Evolutionary conservation across 2,888 invertebrate species (phyloP), one percentile per base, ranked within the genome.

Genomic region (Plebejus melissa): DNA sequence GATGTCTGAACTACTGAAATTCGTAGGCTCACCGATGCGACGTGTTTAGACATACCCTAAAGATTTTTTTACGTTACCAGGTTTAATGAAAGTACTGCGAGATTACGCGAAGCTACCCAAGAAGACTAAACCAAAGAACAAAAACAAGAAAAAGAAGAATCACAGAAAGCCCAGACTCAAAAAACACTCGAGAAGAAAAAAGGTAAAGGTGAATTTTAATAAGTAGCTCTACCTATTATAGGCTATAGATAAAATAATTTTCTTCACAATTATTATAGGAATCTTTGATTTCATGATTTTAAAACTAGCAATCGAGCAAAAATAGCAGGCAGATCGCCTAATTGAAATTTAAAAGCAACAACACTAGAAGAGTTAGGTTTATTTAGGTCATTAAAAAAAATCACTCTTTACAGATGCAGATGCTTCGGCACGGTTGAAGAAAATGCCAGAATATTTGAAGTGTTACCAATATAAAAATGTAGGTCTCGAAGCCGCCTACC

Each of bases 171-270:
- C 80, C 32, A 82, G 83, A 78, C 80, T 74, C 11, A 82, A 83
- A 76, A 85, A 82, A 75, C 80, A 76, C 9, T 86, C 78, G 2
- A 84, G 82, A 79, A 79, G 82, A 76, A 88, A 86, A 81, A 89
- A 85, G 84, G 83, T 54, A 54, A 0, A 41, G 32, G 32, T 32
- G 32, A 32, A 3, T 46, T 46, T 46, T 46, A 22, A 22, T 22
- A 22, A 22, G 22, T 22, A 22, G 22, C 22, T 22, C 22, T 22
- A 22, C 22, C 9, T 46, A 46, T 46, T 46, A 46, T 9, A 11
- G 9, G 2, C 2, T 46, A 6, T 9, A 7, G 9, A 9, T 9
- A 46, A 11, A 46, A 46, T 9, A 46, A 46, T 2, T 0, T 46
- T 9, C 9, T 46, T 9, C 46, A 22, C 22, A 22, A 22, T 22